These are phyloP conservation scores for Zaprionus ghesquierei DNA, from an alignment of 1,140 invertebrate genomes.

Conservation along the genomic window DNA sequence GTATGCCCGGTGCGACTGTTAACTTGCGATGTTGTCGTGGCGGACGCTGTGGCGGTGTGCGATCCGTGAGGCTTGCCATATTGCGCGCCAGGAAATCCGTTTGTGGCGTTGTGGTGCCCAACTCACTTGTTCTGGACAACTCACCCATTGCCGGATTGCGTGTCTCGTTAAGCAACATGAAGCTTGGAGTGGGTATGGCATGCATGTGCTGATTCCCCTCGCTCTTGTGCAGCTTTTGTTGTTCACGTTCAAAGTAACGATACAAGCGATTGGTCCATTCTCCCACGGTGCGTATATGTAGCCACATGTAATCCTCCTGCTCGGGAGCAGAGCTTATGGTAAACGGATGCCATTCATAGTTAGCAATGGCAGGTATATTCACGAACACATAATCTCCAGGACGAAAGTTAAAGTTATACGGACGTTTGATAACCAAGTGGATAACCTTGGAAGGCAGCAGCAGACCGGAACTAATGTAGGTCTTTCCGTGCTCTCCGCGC, in stretches of 20 bases:
- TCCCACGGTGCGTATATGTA: slow-evolving; percentile 96
- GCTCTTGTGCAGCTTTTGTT: slow-evolving; percentile 87
- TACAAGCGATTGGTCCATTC: slow-evolving; percentile 97
- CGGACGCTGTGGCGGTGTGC: slow-evolving; percentile 60
- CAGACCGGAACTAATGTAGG: slow-evolving; percentile 92
- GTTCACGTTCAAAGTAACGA: slow-evolving; percentile 93
- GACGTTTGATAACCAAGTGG: slow-evolving; percentile 93
- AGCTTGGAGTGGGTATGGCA: slow-evolving; percentile 68
- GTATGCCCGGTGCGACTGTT: not conserved
- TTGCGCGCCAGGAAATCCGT: slow-evolving; percentile 78
- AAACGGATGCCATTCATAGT: slow-evolving; percentile 98
- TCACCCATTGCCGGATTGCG: slow-evolving; percentile 52
- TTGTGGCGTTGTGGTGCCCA: slow-evolving; percentile 57
- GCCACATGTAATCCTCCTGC: slow-evolving; percentile 95
- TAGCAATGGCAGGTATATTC: slow-evolving; percentile 95
- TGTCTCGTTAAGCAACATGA: slow-evolving; percentile 58
- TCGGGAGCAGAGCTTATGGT: slow-evolving; percentile 98
- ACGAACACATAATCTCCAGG: slow-evolving; percentile 98
- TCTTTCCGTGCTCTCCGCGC: slow-evolving; percentile 89
- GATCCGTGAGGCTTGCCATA: slow-evolving; percentile 35
- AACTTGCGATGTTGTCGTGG: slow-evolving; percentile 75
- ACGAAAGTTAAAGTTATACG: slow-evolving; percentile 92
- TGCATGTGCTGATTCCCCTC: slow-evolving; percentile 83
- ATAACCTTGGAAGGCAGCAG: slow-evolving; percentile 93
- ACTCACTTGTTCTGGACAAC: not conserved